phyloP scores from a whole-genome alignment of 2,113 vertebrate species.

The Psettodes erumei region DNA sequence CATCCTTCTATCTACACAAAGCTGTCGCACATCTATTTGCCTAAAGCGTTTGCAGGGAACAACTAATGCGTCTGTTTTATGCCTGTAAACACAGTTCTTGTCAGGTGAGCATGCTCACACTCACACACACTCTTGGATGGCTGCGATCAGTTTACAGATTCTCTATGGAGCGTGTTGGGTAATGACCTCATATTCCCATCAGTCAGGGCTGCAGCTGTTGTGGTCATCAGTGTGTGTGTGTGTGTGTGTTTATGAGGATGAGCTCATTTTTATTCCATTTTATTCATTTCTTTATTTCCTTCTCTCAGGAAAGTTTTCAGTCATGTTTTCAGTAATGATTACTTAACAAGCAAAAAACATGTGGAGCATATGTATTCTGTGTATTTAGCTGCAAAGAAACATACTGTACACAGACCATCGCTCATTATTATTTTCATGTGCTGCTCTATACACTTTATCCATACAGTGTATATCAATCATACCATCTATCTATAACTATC shows the following conservation, averaged over 20 bases:
- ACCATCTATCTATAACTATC: neutral
- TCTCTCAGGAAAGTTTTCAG: neutral
- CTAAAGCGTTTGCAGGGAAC: constrained; percentile 33
- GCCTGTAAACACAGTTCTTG: constrained; percentile 15
- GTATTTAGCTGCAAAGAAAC: neutral
- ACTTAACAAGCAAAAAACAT: neutral
- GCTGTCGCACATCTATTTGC: constrained; percentile 1
- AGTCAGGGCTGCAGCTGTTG: constrained; percentile 33
- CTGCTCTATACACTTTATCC: neutral
- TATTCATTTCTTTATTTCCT: neutral
- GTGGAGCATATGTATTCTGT: neutral
- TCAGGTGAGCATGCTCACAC: constrained; percentile 26
- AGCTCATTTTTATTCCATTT: constrained; percentile 12
- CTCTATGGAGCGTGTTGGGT: constrained; percentile 17
- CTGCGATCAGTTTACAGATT: constrained; percentile 34
- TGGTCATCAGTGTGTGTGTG: constrained; percentile 18
- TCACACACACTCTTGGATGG: neutral
- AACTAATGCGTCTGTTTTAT: constrained; percentile 18
- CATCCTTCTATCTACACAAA: neutral
- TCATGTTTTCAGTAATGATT: neutral
- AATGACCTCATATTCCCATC: constrained; percentile 51
- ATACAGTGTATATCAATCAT: neutral
- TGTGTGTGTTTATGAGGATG: constrained; percentile 2
- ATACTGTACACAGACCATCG: neutral
- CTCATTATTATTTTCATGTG: neutral